Percentiles rank a stretch among this genome's conserved stretches.
Conservation (phyloP, 2,797 vertebrate genomes). For the Gymnothorax reevesii region DNA sequence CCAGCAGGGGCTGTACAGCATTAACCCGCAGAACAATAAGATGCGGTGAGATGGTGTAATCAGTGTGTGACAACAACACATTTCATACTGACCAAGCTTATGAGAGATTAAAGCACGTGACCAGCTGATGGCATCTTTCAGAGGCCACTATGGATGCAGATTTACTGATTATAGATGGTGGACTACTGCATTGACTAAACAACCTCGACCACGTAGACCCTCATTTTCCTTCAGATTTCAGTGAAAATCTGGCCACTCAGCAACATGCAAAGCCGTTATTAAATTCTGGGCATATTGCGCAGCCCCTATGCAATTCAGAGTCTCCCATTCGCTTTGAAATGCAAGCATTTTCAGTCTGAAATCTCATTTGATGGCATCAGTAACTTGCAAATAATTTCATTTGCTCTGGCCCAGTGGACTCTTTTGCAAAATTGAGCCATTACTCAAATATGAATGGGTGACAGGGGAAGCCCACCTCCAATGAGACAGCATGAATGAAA, state of each 20-base stretch:
- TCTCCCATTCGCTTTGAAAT: constrained; percentile 17
- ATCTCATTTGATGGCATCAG: background rate
- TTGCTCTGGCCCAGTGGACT: constrained; percentile 1
- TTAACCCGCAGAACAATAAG: constrained; percentile 61
- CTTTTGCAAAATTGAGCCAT: constrained; percentile 7
- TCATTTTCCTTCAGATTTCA: background rate
- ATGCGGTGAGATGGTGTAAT: constrained; percentile 63
- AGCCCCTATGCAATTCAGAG: background rate
- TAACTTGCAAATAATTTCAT: constrained; percentile 17
- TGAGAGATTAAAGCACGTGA: background rate
- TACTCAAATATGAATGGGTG: constrained; percentile 15
- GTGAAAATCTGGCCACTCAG: background rate
- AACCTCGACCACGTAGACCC: background rate
- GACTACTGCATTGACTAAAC: constrained; percentile 15
- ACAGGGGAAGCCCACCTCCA: background rate
- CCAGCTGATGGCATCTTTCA: background rate
- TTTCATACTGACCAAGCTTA: constrained; percentile 60
- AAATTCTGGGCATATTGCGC: background rate
- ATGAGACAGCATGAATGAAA: background rate
- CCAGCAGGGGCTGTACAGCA: constrained; percentile 66
- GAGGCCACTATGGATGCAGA: constrained; percentile 4
- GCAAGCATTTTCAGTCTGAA: background rate
- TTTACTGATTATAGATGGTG: constrained; percentile 5
- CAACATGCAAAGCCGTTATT: constrained; percentile 9
- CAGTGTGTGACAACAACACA: constrained; percentile 64